phyloP scores from a whole-genome alignment of 1,140 invertebrate genomes.

The Nasonia longicornis region DNA sequence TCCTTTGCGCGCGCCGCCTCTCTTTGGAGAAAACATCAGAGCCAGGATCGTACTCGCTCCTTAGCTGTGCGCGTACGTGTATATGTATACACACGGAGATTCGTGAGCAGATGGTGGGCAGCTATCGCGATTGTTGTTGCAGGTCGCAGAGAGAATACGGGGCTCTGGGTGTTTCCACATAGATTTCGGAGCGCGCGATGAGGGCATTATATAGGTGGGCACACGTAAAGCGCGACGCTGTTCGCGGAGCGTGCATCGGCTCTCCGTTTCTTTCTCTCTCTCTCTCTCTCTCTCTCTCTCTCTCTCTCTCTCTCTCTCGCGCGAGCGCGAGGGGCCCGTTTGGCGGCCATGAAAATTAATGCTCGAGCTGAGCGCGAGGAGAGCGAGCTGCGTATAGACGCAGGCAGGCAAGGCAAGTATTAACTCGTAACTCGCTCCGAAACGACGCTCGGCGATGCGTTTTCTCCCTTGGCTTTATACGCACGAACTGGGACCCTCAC shows the following conservation, averaged over 20 bases:
- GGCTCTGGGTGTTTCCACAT: no score
- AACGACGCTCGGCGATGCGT: background rate
- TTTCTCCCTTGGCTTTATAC: background rate
- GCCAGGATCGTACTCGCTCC: background rate
- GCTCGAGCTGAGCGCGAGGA: conserved; percentile 10
- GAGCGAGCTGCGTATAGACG: conserved; percentile 22
- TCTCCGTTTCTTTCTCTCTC: no score
- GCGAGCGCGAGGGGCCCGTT: conserved; percentile 10
- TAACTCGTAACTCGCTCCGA: background rate
- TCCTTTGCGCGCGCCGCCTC: background rate
- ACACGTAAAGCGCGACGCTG: no score
- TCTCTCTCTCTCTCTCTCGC: conserved; percentile 4
- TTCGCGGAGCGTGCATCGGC: background rate
- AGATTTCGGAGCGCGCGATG: no score
- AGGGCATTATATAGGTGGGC: no score
- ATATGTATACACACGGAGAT: background rate
- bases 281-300: background rate
- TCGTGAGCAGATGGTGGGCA: background rate
- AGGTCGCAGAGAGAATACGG: no score
- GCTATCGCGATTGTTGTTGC: no score
- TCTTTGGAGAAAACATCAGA: background rate
- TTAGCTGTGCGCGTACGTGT: background rate
- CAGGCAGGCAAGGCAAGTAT: no score
- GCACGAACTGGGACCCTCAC: conserved; percentile 56
- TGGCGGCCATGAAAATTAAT: conserved; percentile 43